Evolutionary conservation across 2,797 vertebrate genomes (phyloP).

Genomic region (Acridotheres tristis): DNA sequence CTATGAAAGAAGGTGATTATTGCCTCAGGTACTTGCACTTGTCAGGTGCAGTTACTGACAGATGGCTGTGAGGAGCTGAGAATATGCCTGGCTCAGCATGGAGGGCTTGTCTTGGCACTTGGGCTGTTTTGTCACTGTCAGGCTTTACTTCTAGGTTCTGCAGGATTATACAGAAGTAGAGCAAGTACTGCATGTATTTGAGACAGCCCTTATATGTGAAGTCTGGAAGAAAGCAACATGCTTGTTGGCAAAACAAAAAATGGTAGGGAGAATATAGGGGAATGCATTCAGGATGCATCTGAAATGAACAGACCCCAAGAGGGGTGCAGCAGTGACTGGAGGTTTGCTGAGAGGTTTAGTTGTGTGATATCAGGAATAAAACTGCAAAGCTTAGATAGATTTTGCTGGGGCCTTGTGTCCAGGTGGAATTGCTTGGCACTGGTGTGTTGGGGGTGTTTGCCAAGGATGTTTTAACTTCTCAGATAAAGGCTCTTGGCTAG

Average conservation of each 20-base stretch:
- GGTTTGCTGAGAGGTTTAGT: background rate
- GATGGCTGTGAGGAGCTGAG: conserved; percentile 4
- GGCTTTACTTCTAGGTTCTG: background rate
- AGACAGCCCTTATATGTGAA: background rate
- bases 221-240: background rate
- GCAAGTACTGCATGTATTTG: background rate
- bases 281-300: background rate
- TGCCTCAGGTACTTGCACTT: background rate
- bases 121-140: background rate
- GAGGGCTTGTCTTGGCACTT: background rate
- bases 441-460: background rate
- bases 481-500: background rate
- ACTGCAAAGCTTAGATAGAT: background rate
- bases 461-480: background rate
- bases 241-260: background rate
- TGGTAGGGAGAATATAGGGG: background rate
- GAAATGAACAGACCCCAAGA: background rate
- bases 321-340: background rate
- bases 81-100: conserved; percentile 28
- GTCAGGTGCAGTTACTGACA: background rate
- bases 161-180: background rate
- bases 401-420: background rate
- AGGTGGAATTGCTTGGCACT: background rate
- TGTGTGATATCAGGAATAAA: background rate
- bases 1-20: background rate